These are phyloP conservation scores for Triplophysa siluroides DNA, from an alignment of 2,113 vertebrate genomes.

Conservation along the genomic window DNA sequence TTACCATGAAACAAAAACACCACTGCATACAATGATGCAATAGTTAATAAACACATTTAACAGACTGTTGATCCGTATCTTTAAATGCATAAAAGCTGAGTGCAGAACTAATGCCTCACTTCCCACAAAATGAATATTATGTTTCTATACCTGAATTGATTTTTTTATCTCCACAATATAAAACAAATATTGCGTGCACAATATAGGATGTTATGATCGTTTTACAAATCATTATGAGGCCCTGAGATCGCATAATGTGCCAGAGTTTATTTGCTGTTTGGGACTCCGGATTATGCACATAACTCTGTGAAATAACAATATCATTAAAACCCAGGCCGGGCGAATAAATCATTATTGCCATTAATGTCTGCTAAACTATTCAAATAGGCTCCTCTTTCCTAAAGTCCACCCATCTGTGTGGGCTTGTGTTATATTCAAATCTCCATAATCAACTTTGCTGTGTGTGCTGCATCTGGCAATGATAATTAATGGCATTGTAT, in stretches of 20 bases:
- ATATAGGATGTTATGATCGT: slow-evolving; percentile 67
- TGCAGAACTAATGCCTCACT: background rate
- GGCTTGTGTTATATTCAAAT: slow-evolving; percentile 89
- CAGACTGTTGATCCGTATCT: background rate
- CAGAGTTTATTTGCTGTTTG: slow-evolving; percentile 73
- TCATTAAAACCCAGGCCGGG: slow-evolving; percentile 88
- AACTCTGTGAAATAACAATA: slow-evolving; percentile 93
- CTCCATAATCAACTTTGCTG: slow-evolving; percentile 94
- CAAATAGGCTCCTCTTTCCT: slow-evolving; percentile 90
- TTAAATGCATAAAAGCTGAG: too few relatives aligned
- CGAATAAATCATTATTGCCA: slow-evolving; percentile 96
- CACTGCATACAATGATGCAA: background rate
- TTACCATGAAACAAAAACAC: background rate
- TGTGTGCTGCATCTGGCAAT: slow-evolving; percentile 92
- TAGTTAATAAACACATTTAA: slow-evolving; percentile 5
- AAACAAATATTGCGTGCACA: background rate
- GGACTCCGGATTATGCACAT: slow-evolving; percentile 84
- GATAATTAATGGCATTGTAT: slow-evolving; percentile 97
- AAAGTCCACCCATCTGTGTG: slow-evolving; percentile 95
- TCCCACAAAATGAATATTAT: background rate
- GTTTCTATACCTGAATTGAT: background rate
- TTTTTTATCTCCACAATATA: slow-evolving; percentile 1
- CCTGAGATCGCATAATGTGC: slow-evolving; percentile 56
- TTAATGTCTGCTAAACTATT: slow-evolving; percentile 95
- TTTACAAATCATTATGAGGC: slow-evolving; percentile 75